Evolutionary conservation across 2,888 invertebrate genomes (phyloP), one percentile per base, ranked within the genome.

Genomic region (Nasonia oneida): DNA sequence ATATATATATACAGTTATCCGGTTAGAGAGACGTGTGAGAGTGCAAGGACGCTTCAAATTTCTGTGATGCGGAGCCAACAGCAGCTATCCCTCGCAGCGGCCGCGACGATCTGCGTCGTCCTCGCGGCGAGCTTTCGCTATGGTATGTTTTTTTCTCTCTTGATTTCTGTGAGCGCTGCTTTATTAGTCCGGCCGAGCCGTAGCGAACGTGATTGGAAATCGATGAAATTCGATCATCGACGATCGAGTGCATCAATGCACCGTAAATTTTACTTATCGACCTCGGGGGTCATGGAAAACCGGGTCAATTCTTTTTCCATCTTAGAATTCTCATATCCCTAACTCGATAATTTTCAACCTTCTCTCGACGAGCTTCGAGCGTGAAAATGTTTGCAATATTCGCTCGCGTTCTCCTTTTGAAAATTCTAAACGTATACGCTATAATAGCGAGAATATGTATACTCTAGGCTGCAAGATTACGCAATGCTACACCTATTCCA

Each of bases 121-220:
- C 84, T 92, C 84, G 86, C 89, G 76, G 88, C 90, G 83, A 86
- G 90, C 84, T 87, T 92, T 82, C 88, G 90, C 73, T 87, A 89
- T 87, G 92, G 92, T 92, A 88, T 90, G 92, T 90, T 14, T 33
- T 33, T 12, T 67, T 10, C 29, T 0, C 6, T 3, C 29, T 2
- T 8, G 23, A 15, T 8, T 61, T 4, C 4, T n/a, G 61, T 1
- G 23, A n/a, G 6, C 37, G 15, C 29, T 37, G 4, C 4, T 37
- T 37, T 37, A 3, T 37, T 37, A 29, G 29, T 29, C 29, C 29
- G 29, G 29, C 29, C 37, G 2, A 47, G 14, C 70, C 3, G 23
- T 67, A 29, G 14, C 37, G 29, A 29, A 29, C 42, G 29, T 14
- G 1, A 57, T 70, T 15, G 47, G 33, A 64, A 80, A 12, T 67